These are phyloP conservation scores for Grantiella picta DNA, from an alignment of 2,113 vertebrate species.

Conservation along the genomic window DNA sequence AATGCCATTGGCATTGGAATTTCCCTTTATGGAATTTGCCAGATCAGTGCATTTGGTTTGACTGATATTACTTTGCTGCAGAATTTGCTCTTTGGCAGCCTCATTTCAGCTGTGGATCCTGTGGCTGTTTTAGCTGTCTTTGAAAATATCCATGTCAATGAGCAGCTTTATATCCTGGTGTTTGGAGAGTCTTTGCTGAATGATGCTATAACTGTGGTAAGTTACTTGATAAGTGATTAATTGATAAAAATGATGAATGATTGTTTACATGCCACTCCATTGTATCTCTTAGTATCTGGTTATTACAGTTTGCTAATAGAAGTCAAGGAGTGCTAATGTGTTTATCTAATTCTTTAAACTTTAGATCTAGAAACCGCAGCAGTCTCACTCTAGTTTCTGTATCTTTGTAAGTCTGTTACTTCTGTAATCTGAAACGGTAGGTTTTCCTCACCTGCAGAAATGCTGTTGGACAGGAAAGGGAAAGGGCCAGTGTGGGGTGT, in stretches of 20 bases:
- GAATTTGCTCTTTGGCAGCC: constrained; percentile 90
- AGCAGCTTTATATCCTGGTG: constrained; percentile 95
- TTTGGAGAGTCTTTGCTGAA: constrained; percentile 97
- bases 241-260: background rate
- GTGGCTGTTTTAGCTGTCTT: constrained; percentile 93
- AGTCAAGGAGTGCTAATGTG: background rate
- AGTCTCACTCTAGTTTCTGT: background rate
- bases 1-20: constrained; percentile 93
- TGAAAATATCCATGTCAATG: constrained; percentile 94
- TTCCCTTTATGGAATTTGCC: constrained; percentile 91
- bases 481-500: background rate
- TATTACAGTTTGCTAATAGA: background rate
- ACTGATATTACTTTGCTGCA: constrained; percentile 93
- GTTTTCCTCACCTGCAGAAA: background rate
- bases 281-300: background rate
- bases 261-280: background rate
- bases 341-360: background rate
- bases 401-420: background rate
- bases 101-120: constrained; percentile 95
- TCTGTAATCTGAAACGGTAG: background rate
- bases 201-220: constrained; percentile 97
- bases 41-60: constrained; percentile 87
- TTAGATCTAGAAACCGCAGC: background rate
- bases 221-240: constrained; percentile 36
- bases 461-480: background rate